Evolutionary conservation across 2,888 invertebrate species (phyloP).

Genomic region (Mellilla xanthometata): DNA sequence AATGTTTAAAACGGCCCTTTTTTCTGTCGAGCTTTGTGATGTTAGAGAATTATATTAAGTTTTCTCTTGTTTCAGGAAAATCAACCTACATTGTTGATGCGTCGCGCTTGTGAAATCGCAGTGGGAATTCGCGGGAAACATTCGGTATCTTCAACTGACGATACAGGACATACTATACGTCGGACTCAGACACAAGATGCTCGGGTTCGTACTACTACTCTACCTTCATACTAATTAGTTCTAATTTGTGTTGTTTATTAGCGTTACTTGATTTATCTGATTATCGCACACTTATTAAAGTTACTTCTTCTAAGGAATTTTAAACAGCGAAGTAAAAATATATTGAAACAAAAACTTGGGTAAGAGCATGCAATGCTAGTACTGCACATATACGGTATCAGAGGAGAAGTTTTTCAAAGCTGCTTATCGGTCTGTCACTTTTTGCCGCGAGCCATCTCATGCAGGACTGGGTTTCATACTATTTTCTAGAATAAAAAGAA

Average conservation of each 20-base stretch:
- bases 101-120: constrained; percentile 69
- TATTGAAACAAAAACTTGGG: no score
- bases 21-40: constrained; percentile 1
- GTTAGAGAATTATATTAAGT: not conserved
- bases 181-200: constrained; percentile 44
- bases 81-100: constrained; percentile 64
- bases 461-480: not conserved
- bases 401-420: constrained; percentile 3
- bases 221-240: no score
- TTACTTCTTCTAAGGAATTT: no score
- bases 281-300: no score
- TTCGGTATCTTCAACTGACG: no score
- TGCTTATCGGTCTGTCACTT: constrained; percentile 4
- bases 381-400: not conserved
- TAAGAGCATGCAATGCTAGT: not conserved
- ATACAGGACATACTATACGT: no score
- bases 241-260: no score
- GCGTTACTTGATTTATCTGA: no score
- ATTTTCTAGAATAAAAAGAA: no score
- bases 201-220: constrained; percentile 59
- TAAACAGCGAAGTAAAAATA: no score
- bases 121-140: constrained; percentile 41
- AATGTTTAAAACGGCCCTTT: not conserved
- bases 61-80: constrained; percentile 46
- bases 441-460: not conserved